These are phyloP conservation scores for Gnathonemus longibarbis DNA, from an alignment of 2,113 vertebrate genomes.

Conservation along the genomic window DNA sequence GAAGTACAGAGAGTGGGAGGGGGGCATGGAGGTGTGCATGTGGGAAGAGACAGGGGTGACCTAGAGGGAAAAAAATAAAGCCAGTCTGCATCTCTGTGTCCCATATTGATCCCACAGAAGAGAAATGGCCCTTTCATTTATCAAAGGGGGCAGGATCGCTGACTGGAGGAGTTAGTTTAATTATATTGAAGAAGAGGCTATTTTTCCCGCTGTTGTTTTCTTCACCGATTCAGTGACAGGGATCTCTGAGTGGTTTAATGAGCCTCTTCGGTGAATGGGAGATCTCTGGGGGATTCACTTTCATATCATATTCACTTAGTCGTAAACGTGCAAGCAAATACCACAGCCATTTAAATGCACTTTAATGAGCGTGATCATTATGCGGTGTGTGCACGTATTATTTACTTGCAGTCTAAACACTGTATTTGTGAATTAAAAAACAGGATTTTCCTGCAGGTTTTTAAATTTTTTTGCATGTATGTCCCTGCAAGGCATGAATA, in stretches of 20 bases:
- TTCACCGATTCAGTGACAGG: conserved; percentile 14
- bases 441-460: neutral
- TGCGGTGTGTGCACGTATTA: neutral
- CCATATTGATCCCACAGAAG: conserved; percentile 15
- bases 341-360: neutral
- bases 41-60: conserved; percentile 2
- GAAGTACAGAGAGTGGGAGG: neutral
- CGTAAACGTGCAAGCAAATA: neutral
- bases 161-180: conserved; percentile 15
- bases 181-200: conserved; percentile 14
- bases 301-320: neutral
- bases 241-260: conserved; percentile 8
- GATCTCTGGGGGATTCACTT: neutral
- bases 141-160: conserved; percentile 1
- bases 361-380: neutral
- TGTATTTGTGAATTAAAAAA: neutral
- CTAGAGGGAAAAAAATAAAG: neutral
- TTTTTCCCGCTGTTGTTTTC: conserved; percentile 12
- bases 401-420: neutral
- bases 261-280: neutral
- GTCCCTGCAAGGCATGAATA: neutral
- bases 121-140: conserved; percentile 12
- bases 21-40: neutral
- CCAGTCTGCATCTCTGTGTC: neutral
- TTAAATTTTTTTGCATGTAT: neutral